Evolutionary conservation across 2,888 invertebrate genomes (phyloP).

Genomic region (Altica lythri): DNA sequence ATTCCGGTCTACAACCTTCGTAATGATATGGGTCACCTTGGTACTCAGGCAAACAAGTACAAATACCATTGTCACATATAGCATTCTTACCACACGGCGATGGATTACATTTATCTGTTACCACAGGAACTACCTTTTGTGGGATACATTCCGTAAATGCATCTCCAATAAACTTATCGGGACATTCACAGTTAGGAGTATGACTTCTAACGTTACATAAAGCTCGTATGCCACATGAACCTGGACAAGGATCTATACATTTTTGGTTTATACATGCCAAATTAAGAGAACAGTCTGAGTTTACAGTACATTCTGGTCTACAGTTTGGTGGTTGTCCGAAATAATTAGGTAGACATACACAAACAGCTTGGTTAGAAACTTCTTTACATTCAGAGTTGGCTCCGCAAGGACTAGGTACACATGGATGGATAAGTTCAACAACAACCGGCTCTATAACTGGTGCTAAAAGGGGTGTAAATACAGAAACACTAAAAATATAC

Average conservation of each 20-base stretch:
- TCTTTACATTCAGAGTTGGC: slow-evolving; percentile 77
- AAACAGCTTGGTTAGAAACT: slow-evolving; percentile 62
- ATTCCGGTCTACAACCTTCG: slow-evolving; percentile 75
- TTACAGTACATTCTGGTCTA: slow-evolving; percentile 68
- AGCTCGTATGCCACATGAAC: slow-evolving; percentile 68
- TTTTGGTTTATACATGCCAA: slow-evolving; percentile 64
- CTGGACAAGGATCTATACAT: slow-evolving; percentile 66
- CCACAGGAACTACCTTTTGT: slow-evolving; percentile 45
- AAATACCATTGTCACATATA: slow-evolving; percentile 66
- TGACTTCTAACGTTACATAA: slow-evolving; percentile 70
- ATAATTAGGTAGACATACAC: slow-evolving; percentile 64
- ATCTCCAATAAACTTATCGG: slow-evolving; percentile 66
- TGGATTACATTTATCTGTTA: slow-evolving; percentile 66
- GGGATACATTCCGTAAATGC: slow-evolving; percentile 64
- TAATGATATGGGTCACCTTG: slow-evolving; percentile 68
- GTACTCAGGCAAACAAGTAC: slow-evolving; percentile 71
- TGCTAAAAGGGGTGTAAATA: slow-evolving; percentile 43
- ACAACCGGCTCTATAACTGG: slow-evolving; percentile 50
- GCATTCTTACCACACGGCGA: slow-evolving; percentile 81
- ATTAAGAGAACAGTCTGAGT: slow-evolving; percentile 64
- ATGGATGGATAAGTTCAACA: slow-evolving; percentile 65
- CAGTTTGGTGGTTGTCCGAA: slow-evolving; percentile 69
- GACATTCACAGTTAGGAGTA: slow-evolving; percentile 71
- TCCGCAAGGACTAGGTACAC: slow-evolving; percentile 79
- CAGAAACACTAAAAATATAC: too few relatives aligned